A percentile compares a stretch with the other conserved stretches of the same genome.
phyloP scores from a whole-genome alignment of 2,888 invertebrate genomes.

The Eristalis arbustorum region DNA sequence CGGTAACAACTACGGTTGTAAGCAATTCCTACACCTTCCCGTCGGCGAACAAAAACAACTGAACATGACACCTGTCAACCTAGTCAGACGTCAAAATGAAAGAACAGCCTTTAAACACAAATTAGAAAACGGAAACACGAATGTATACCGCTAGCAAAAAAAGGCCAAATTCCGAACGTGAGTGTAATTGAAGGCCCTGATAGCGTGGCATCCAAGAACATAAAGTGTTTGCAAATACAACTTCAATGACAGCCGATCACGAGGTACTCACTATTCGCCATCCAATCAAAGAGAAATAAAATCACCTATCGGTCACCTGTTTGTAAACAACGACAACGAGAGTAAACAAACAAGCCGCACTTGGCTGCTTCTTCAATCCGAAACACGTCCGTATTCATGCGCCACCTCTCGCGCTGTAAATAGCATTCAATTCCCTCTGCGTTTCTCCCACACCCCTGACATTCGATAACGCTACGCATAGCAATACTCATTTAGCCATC shows the following conservation, averaged over 20 bases:
- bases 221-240: background rate
- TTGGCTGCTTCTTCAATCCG: background rate
- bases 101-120: background rate
- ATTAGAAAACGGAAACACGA: background rate
- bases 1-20: no score
- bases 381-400: background rate
- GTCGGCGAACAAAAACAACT: no score
- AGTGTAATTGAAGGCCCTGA: background rate
- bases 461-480: slow-evolving; percentile 5
- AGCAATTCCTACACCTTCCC: no score
- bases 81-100: background rate
- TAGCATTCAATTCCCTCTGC: slow-evolving; percentile 1
- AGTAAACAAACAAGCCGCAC: background rate
- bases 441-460: background rate
- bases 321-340: background rate
- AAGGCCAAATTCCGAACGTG: background rate
- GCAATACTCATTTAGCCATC: background rate
- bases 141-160: background rate
- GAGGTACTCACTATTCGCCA: background rate
- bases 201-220: background rate
- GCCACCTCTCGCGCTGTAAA: background rate
- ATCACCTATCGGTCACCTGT: background rate
- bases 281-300: background rate
- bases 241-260: background rate
- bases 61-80: no score